Conservation (phyloP, 2,797 vertebrate genomes). For the Anguilla megastoma region DNA sequence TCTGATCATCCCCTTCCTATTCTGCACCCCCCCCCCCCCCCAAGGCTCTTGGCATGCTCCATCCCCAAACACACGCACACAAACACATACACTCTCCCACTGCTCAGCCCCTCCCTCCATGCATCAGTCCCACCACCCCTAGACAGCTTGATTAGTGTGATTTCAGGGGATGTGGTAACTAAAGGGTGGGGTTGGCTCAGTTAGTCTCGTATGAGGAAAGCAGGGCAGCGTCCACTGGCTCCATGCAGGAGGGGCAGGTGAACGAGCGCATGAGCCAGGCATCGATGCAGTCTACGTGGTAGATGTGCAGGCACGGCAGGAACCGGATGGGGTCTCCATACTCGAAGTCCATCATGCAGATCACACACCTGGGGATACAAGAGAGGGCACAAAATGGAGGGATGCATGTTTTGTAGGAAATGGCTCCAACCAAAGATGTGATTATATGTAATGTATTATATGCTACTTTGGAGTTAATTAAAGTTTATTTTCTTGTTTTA, state of each 20-base stretch:
- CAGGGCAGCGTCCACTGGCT: slow-evolving; percentile 84
- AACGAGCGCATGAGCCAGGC: slow-evolving; percentile 87
- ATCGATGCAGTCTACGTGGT: slow-evolving; percentile 85
- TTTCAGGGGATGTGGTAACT: slow-evolving; percentile 43
- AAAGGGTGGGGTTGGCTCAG: slow-evolving; percentile 48
- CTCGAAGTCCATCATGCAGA: slow-evolving; percentile 89
- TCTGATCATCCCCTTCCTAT: neutral
- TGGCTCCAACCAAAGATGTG: neutral
- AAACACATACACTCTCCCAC: slow-evolving; percentile 7
- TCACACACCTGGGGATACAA: slow-evolving; percentile 75
- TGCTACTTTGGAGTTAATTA: too few species aligned
- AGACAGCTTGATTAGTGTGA: slow-evolving; percentile 29
- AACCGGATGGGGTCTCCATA: slow-evolving; percentile 80
- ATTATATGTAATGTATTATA: too few species aligned
- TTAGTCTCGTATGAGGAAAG: slow-evolving; percentile 82
- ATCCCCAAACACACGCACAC: slow-evolving; percentile 17
- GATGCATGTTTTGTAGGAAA: neutral
- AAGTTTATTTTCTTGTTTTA: neutral
- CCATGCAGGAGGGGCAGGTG: slow-evolving; percentile 88
- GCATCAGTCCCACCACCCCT: slow-evolving; percentile 11
- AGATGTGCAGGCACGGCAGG: slow-evolving; percentile 85
- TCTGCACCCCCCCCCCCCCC: neutral
- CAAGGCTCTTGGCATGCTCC: slow-evolving; percentile 3
- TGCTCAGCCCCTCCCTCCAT: neutral
- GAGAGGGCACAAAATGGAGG: neutral